Evolutionary conservation across 2,113 vertebrate species (phyloP).

Genomic region (Agapornis roseicollis): DNA sequence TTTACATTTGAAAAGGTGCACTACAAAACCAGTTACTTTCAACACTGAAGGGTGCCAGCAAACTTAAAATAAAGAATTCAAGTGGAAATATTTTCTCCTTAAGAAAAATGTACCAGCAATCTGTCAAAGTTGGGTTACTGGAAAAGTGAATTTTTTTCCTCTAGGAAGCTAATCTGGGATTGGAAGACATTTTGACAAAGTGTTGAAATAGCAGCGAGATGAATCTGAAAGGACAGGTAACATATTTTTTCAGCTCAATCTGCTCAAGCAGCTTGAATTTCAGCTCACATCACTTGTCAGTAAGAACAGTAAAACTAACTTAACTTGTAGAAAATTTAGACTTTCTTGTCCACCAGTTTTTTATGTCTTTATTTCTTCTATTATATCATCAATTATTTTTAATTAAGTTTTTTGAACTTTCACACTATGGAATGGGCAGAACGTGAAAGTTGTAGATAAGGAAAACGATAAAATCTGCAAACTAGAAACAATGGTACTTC

Average conservation of each 20-base stretch:
- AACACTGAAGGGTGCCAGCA: not conserved
- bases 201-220: not conserved
- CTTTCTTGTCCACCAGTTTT: not conserved
- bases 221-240: not conserved
- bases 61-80: not conserved
- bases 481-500: not conserved
- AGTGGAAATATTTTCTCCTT: not conserved
- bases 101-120: not conserved
- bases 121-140: not conserved
- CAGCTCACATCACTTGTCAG: not conserved
- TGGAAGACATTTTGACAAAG: not conserved
- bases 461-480: not conserved
- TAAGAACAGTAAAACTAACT: not conserved
- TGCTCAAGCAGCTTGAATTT: not conserved
- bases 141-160: not conserved
- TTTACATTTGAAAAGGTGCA: not conserved
- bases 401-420: not conserved
- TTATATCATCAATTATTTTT: not conserved
- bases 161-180: not conserved
- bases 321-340: not conserved
- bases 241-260: not conserved
- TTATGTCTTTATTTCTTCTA: not conserved
- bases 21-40: not conserved
- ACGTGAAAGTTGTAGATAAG: not conserved
- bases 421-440: not conserved